phyloP scores from a whole-genome alignment of 1,140 invertebrate species.

The Polypedilum vanderplanki region DNA sequence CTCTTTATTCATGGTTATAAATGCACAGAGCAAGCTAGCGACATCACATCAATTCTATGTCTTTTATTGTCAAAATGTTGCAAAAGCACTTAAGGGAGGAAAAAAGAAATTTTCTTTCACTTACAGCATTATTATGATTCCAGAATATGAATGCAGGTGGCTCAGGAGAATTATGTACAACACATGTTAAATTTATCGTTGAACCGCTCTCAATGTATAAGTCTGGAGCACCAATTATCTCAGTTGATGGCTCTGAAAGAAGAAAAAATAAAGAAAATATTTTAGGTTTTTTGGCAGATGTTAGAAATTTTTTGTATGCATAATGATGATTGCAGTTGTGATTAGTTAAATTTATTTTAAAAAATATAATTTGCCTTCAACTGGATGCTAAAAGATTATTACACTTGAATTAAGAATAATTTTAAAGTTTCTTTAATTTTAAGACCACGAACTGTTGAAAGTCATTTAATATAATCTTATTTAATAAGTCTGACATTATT shows the following conservation, averaged over 20 bases:
- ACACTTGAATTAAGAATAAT: too few species aligned
- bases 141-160: slow-evolving; percentile 88
- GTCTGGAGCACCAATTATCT: slow-evolving; percentile 82
- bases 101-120: slow-evolving; percentile 36
- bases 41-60: neutral
- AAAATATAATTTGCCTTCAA: too few species aligned
- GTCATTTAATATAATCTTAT: too few species aligned
- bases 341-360: too few species aligned
- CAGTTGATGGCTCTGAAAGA: slow-evolving; percentile 76
- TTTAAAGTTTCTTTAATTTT: too few species aligned
- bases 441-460: too few species aligned
- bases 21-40: neutral
- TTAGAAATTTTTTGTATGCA: too few species aligned
- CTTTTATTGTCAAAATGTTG: neutral
- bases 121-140: slow-evolving; percentile 85
- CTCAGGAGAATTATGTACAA: slow-evolving; percentile 81
- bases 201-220: slow-evolving; percentile 84
- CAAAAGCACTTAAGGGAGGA: neutral
- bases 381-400: too few species aligned
- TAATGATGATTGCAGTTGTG: too few species aligned
- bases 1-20: neutral
- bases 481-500: too few species aligned
- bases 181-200: slow-evolving; percentile 88
- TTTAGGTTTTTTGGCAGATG: too few species aligned
- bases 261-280: slow-evolving; percentile 31